These are phyloP conservation scores for Atethmia centrago DNA, from an alignment of 2,888 invertebrate species.

Conservation along the genomic window DNA sequence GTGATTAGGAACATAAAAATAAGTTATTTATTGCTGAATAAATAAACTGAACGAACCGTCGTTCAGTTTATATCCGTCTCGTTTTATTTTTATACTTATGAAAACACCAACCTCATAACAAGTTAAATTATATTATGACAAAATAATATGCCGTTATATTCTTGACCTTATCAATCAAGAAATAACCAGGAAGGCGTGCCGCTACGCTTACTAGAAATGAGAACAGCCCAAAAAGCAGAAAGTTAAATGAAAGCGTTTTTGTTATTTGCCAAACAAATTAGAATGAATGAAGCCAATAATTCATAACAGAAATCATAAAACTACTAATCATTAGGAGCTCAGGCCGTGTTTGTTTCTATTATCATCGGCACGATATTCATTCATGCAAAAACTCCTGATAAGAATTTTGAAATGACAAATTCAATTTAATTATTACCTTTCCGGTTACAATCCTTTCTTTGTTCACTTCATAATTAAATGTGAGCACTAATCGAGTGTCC, in stretches of 20 bases:
- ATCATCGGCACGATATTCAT: constrained; percentile 46
- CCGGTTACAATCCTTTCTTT: constrained; percentile 84
- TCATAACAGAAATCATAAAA: constrained; percentile 54
- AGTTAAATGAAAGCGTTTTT: constrained; percentile 33
- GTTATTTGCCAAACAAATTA: constrained; percentile 43
- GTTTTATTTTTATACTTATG: not conserved
- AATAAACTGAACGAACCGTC: constrained; percentile 25
- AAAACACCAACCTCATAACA: constrained; percentile 1
- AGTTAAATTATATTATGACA: constrained; percentile 4
- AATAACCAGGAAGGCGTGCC: constrained; percentile 42
- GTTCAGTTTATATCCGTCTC: constrained; percentile 15
- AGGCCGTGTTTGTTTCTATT: constrained; percentile 64
- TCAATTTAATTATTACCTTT: constrained; percentile 79
- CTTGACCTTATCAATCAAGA: constrained; percentile 38
- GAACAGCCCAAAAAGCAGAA: constrained; percentile 30
- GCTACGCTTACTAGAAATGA: constrained; percentile 14
- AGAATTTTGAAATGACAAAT: constrained; percentile 55
- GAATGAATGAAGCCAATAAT: constrained; percentile 56
- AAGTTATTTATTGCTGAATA: constrained; percentile 34
- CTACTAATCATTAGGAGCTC: constrained; percentile 31
- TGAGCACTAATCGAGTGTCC: constrained; percentile 80
- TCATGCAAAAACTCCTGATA: constrained; percentile 35
- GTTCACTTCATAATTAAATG: constrained; percentile 86
- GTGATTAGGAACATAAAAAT: constrained; percentile 22
- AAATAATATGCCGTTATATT: constrained; percentile 14